Base-by-base conservation (phyloP, 2,888 invertebrate species). In the Tenthredo distinguenda region DNA sequence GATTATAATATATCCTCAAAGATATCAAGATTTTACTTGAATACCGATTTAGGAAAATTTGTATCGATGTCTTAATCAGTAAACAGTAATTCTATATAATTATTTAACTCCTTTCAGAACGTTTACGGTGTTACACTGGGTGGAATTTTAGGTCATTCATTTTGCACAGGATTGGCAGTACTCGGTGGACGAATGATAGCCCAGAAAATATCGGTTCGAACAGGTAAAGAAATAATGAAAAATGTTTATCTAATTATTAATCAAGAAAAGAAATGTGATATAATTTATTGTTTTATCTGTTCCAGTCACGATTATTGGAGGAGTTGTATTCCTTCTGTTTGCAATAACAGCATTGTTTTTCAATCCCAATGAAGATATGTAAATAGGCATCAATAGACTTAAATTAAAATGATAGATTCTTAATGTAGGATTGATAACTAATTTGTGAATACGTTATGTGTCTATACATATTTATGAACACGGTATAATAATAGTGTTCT, bases 81-180 rank as follows among this genome's bases (percentile, higher is more conserved):
- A 4, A n/a, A 72, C n/a, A 15, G 7, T 18, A 10, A 37, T 40
- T 72, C 40, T 21, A 40, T 15, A 21, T 0, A 34, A 34, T 7
- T n/a, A 18, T 58, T 55, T 43, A 43, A 40, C 18, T 26, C 26
- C 15, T 94, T 94, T 87, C 90, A 96, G 96, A 96, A 99, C 95
- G 97, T 98, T 1, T 95, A 97, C 89, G 99, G 99, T 84, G 99
- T 99, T 0, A 97, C 99, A 86, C 94, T 98, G 26, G 99, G 99
- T 26, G 99, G 99, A 62, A 95, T 98, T 86, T 93, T 99, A 86
- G 99, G 99, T 0, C 99, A 99, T 94, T 97, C 98, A 15, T 94
- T 99, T 85, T 99, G 99, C 94, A 99, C 99, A 18, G 99, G 99
- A 2, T 94, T 99, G 89, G 99, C 99, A 88, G 99, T 99, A 84